A percentile compares a stretch with the other conserved stretches of the same genome.
Evolutionary conservation across 2,113 vertebrate genomes (phyloP).

Genomic region (Scomber scombrus): DNA sequence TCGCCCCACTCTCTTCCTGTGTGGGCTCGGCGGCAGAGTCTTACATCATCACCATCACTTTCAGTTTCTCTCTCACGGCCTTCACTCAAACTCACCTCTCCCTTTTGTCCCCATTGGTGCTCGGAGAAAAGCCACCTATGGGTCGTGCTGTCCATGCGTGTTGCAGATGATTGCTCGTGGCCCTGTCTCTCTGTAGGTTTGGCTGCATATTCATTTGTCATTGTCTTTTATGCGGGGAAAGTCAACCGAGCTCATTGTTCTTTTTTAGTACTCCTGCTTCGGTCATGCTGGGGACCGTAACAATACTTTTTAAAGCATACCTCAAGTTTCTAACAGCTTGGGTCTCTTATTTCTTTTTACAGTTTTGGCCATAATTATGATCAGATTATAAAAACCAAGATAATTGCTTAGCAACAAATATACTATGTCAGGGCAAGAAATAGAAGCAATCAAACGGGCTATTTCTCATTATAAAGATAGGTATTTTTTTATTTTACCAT

Average conservation of each 20-base stretch:
- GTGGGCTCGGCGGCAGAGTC: conserved; percentile 20
- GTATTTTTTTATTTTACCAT: too few relatives aligned
- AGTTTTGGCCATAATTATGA: too few relatives aligned
- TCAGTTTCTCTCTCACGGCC: neutral
- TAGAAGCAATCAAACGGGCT: too few relatives aligned
- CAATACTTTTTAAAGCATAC: too few relatives aligned
- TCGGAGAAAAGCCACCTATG: conserved; percentile 12
- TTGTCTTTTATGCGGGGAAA: conserved; percentile 8
- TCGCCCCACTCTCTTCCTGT: conserved; percentile 38
- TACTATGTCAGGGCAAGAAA: too few relatives aligned
- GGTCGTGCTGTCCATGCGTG: conserved; percentile 4
- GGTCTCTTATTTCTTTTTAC: neutral
- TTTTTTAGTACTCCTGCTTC: neutral
- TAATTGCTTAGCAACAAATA: neutral
- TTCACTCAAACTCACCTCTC: conserved; percentile 4
- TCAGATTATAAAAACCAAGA: too few relatives aligned
- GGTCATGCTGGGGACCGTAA: neutral
- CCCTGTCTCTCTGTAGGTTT: conserved; percentile 16
- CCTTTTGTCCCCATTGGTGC: neutral
- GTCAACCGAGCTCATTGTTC: conserved; percentile 22
- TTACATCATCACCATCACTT: conserved; percentile 25
- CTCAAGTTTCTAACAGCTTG: neutral
- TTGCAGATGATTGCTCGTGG: conserved; percentile 2
- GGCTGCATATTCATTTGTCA: conserved; percentile 15
- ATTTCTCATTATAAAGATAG: too few relatives aligned